Evolutionary conservation across 2,888 invertebrate species (phyloP).

Genomic region (Drosophila multiciliata): DNA sequence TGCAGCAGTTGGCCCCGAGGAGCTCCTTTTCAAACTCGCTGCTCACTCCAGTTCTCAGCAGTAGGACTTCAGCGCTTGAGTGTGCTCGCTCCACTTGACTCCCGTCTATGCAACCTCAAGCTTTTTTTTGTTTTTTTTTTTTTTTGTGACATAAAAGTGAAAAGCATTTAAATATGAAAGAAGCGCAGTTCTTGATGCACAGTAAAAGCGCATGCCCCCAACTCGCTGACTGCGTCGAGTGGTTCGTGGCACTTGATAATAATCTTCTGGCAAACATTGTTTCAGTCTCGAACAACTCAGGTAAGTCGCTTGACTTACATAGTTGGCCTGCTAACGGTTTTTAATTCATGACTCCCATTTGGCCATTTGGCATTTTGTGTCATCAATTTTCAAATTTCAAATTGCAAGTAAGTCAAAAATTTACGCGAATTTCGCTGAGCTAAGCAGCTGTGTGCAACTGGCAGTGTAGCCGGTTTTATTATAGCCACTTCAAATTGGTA

Average conservation of each 20-base stretch:
- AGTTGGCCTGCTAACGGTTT: conserved; percentile 26
- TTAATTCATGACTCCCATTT: conserved; percentile 13
- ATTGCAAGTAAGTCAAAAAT: conserved; percentile 42
- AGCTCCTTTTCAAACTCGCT: conserved; percentile 32
- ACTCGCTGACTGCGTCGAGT: not conserved
- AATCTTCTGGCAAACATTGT: conserved; percentile 54
- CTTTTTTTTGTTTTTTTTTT: conserved; percentile 33
- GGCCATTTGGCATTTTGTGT: conserved; percentile 46
- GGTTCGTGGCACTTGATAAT: conserved; percentile 63
- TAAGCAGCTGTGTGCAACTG: conserved; percentile 57
- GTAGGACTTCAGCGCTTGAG: conserved; percentile 31
- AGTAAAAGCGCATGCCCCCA: conserved; percentile 42
- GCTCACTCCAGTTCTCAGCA: conserved; percentile 13
- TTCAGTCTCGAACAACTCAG: conserved; percentile 35
- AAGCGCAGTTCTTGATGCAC: conserved; percentile 42
- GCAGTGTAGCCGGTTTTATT: conserved; percentile 5
- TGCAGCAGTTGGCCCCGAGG: conserved; percentile 38
- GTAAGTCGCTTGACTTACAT: conserved; percentile 1
- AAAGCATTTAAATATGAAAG: conserved; percentile 80
- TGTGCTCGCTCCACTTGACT: conserved; percentile 53
- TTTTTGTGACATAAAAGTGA: conserved; percentile 78
- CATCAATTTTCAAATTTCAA: conserved; percentile 34
- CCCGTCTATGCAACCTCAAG: conserved; percentile 67
- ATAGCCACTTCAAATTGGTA: conserved; percentile 37
- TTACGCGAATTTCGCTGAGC: conserved; percentile 52